Evolutionary conservation across 2,797 vertebrate genomes (phyloP).

Genomic region (Megaceryle alcyon): DNA sequence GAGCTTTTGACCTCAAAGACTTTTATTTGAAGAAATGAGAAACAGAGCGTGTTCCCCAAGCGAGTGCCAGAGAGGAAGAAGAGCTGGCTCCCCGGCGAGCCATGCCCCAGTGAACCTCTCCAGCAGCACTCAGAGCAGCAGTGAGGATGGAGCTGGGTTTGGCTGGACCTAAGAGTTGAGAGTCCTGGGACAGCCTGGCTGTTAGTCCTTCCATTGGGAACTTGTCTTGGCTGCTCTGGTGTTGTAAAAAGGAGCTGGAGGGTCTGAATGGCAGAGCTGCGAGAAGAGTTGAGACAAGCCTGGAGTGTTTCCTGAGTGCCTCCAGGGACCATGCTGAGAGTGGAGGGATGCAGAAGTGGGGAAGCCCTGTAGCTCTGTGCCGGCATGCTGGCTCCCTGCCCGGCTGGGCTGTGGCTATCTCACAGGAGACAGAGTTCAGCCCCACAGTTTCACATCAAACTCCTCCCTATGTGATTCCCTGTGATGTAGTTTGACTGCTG

Average conservation of each 20-base stretch:
- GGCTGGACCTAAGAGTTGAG: too few species aligned
- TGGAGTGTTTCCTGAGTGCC: neutral
- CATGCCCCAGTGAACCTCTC: too few species aligned
- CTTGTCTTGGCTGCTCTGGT: neutral
- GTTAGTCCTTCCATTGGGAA: neutral
- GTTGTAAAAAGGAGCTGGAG: neutral
- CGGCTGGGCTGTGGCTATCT: fast-evolving
- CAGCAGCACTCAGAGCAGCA: neutral
- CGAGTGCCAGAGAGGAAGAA: neutral
- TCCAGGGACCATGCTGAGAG: neutral
- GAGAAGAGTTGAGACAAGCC: neutral
- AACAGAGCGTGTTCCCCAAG: fast-evolving
- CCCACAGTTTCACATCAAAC: neutral
- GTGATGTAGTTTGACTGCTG: fast-evolving
- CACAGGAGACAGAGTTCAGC: neutral
- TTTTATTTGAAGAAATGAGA: neutral
- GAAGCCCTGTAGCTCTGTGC: neutral
- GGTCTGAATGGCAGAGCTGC: neutral
- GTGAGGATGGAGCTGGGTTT: neutral
- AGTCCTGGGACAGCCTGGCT: neutral
- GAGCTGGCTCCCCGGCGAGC: neutral
- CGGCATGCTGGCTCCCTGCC: neutral
- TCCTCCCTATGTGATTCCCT: neutral
- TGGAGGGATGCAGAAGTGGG: fast-evolving
- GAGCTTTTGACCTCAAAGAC: neutral